Evolutionary conservation across 35 echinoderm and acorn worm species (phyloP), one percentile per base, ranked within the genome.

Genomic region (Ophiothrix spiculata): DNA sequence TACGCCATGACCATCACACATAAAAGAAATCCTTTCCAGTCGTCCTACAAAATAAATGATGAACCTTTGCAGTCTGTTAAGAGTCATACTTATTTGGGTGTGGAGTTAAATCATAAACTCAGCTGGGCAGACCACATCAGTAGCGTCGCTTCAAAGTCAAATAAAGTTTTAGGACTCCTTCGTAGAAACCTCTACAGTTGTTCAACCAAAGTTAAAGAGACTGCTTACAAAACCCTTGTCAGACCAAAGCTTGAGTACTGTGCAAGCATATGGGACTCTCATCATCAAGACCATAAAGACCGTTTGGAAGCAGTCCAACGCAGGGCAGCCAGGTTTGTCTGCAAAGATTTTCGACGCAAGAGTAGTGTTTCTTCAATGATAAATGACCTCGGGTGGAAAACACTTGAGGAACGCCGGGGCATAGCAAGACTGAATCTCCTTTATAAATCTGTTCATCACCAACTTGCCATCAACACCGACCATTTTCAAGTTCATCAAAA

Each of bases 1-100:
- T 90, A 69, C 35, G 49, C 69, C 39, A 90, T 90, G 81, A 40
- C 34, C 35, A 64, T 63, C 21, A 83, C 69, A n/a, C 88, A 83
- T 56, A 69, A 69, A 28, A 69, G 29, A 69, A 10, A n/a, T n/a
- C 45, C 8, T 69, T 69, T 15, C 25, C 29, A 69, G 16, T 2
- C 17, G 25, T 15, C n/a, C n/a, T 69, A 69, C 23, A 69, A 69
- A 28, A 69, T 69, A 28, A 28, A 28, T 10, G 60, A 69, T 69
- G 3, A 15, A 6, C 17, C 29, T 2, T n/a, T 69, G 23, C 16
- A 69, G 23, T 25, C 60, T 2, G 60, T 69, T 12, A 4, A 69
- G n/a, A 69, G 29, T n/a, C 60, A 69, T 28, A 69, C 60, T 28
- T 69, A 69, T n/a, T 28, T 69, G 60, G 60, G 60, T 4, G 60